Evolutionary conservation across 2,888 invertebrate genomes (phyloP).

Genomic region (Drosophila cognata): DNA sequence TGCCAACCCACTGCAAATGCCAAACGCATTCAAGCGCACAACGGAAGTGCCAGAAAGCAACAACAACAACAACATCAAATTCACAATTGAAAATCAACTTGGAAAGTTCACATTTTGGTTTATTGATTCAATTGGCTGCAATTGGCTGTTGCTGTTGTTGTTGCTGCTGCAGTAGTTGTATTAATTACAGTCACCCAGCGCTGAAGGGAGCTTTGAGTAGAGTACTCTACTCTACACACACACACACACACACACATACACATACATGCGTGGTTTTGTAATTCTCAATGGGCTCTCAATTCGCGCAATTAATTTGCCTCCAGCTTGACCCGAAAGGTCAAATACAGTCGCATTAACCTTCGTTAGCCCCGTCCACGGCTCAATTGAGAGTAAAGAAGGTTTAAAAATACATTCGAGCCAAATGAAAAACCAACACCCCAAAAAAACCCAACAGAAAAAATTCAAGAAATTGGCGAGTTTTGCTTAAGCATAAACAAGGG

Average conservation of each 20-base stretch:
- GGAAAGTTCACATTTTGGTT: slow-evolving; percentile 56
- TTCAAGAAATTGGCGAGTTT: slow-evolving; percentile 20
- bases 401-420: slow-evolving; percentile 33
- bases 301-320: slow-evolving; percentile 75
- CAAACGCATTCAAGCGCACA: slow-evolving; percentile 37
- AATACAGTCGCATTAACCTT: slow-evolving; percentile 84
- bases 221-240: neutral
- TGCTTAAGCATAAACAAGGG: neutral
- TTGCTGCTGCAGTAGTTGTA: slow-evolving; percentile 29
- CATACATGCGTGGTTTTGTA: neutral
- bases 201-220: slow-evolving; percentile 5
- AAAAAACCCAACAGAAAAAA: neutral
- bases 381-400: slow-evolving; percentile 60
- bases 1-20: slow-evolving; percentile 50
- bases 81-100: slow-evolving; percentile 55
- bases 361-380: slow-evolving; percentile 78
- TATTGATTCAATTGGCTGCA: slow-evolving; percentile 76
- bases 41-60: slow-evolving; percentile 54
- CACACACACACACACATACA: neutral
- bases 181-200: slow-evolving; percentile 57
- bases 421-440: slow-evolving; percentile 20
- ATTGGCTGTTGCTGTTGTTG: slow-evolving; percentile 49
- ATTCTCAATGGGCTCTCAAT: slow-evolving; percentile 55
- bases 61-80: slow-evolving; percentile 20
- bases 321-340: slow-evolving; percentile 81